These are phyloP conservation scores for Drepana arcuata DNA, from an alignment of 1,140 invertebrate species.

Conservation along the genomic window DNA sequence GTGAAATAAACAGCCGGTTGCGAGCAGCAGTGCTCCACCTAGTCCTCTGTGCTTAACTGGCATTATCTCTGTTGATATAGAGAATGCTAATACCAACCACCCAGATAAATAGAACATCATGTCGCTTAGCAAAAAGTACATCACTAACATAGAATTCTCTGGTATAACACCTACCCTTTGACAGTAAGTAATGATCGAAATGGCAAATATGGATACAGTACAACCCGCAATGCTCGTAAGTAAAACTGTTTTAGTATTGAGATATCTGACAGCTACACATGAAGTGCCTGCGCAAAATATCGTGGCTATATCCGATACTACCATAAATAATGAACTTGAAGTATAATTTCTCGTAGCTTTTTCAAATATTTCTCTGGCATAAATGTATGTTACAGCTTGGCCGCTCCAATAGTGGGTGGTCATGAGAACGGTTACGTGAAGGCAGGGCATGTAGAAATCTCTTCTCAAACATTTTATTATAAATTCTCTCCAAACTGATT, in stretches of 20 bases:
- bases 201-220: neutral
- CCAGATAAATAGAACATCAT: slow-evolving; percentile 1
- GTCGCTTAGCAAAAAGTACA: slow-evolving; percentile 5
- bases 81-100: slow-evolving; percentile 1
- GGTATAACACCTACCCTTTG: neutral
- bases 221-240: slow-evolving; percentile 1
- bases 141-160: neutral
- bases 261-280: neutral
- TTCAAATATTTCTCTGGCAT: neutral
- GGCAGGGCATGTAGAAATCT: neutral
- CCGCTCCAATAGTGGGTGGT: neutral
- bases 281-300: neutral
- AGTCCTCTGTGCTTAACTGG: slow-evolving; percentile 10
- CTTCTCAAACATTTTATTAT: neutral
- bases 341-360: slow-evolving; percentile 1
- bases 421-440: neutral
- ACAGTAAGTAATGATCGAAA: neutral
- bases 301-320: neutral
- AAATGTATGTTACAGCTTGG: neutral
- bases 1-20: slow-evolving; percentile 4
- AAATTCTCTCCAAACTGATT: neutral
- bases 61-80: slow-evolving; percentile 7
- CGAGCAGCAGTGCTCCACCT: slow-evolving; percentile 4
- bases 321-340: neutral
- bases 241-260: slow-evolving; percentile 5